Evolutionary conservation across 1,140 invertebrate genomes (phyloP), one percentile per base, ranked within the genome.

Genomic region (Caerostris extrusa): DNA sequence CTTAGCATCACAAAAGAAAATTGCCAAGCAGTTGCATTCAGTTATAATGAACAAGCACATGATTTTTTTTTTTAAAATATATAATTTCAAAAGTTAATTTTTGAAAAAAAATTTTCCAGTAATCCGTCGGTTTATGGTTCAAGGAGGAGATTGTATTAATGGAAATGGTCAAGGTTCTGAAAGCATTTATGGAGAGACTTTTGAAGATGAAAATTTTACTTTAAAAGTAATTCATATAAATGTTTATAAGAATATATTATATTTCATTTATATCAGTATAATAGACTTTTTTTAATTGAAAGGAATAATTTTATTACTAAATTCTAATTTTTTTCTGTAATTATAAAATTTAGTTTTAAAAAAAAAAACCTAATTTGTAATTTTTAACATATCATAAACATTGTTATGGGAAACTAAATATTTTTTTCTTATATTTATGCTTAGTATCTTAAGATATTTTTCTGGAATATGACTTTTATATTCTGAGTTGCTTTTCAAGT

Each of bases 151-250:
- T 95, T 97, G 98, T 90, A 96, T 98, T 2, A 97, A 98, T 95
- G 97, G 97, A 89, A 97, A 99, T 97, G 98, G 98, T 0, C 97
- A 97, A 57, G 97, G 98, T 83, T 98, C 98, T 7, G 98, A 99
- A 95, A 99, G 98, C 95, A 99, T 99, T 95, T 99, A 99, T 96
- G 99, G 98, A 12, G 96, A 96, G 2, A 97, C 97, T 93, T 99
- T 99, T 96, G 97, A 98, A 94, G 98, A 99, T 97, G 99, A 99
- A 96, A 98, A 98, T 95, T 99, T 99, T 95, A 96, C 95, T 55
- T 95, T 98, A 88, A 96, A 96, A 96, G 95, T 95, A 88, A 93
- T 67, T 3, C 12, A 34, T 34, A 34, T 34, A 81, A 81, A 50
- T 12, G 3, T 64, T 64, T 64, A 64, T 67, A n/a, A 67, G 12